Base-by-base conservation (phyloP, 2,113 vertebrate species). In the Sylvietta virens region DNA sequence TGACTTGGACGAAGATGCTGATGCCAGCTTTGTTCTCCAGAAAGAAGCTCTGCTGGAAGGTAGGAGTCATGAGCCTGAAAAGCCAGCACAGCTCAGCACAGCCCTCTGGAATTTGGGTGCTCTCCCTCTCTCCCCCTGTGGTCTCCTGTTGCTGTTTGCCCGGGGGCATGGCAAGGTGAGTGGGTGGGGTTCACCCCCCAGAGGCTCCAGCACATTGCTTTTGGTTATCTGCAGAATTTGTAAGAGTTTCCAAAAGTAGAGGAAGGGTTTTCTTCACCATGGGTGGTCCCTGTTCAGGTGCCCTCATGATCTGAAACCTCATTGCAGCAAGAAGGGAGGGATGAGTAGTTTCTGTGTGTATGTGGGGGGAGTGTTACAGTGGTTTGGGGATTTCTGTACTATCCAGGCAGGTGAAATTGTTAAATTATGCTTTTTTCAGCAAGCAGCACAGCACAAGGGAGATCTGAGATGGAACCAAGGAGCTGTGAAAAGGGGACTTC, bases 221-320 rank as follows among this genome's bases (percentile, higher is more conserved):
- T 48, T 0, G 0, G 85, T 64, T 87, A 56, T 56, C 70, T 90
- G 66, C 44, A 67, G 69, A 9, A 35, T 90, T 71, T 85, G 23
- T 53, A 82, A 81, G 50, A 35, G 21, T 65, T 93, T 79, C 66
- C 66, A 88, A 87, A 82, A 57, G 31, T 28, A 74, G n/a, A 27
- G 19, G 28, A 79, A 94, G 22, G 74, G 69, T 85, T 79, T 57
- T 31, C 39, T 90, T n/a, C 85, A 61, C 58, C 48, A 19, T 65
- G 81, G 88, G 94, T 95, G 92, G 92, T 96, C 95, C 35, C 35
- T 82, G 42, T 72, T 56, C 66, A 72, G 37, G 62, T 57, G 69
- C 12, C 1, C 0, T 81, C 31, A 20, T 6, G 15, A n/a, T n/a
- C 57, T 91, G 61, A 71, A 84, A 42, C 15, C 17, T 60, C 1